Evolutionary conservation across 2,113 vertebrate species (phyloP), one percentile per base, ranked within the genome.

Genomic region (Bungarus multicinctus): DNA sequence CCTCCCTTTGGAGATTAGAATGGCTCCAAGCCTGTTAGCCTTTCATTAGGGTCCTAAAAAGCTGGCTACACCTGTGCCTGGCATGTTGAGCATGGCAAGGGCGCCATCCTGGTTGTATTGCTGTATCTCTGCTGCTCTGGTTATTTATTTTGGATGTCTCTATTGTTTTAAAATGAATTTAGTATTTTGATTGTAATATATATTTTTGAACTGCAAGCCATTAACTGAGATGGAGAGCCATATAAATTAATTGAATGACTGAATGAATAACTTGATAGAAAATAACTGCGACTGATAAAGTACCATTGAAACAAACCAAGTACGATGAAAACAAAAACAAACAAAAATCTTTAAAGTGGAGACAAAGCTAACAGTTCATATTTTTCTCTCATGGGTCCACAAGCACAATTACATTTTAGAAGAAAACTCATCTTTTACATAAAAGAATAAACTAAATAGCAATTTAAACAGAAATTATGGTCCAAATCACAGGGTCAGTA

Each of bases 401-500:
- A 43, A 39, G 34, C 34, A 39, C 74, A 81, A 81, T 43, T 81
- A 43, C 18, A 0, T n/a, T 64, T 43, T 88, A 88, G 30, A n/a
- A 54, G 20, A 88, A 53, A 52, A 55, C n/a, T 39, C 34, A 91
- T 18, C 87, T 94, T 94, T 23, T 23, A 85, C 57, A 87, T 95
- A 93, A 91, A 92, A 91, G 16, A 7, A 85, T 25, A 91, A 50
- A 69, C 85, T 92, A 92, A 81, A 69, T 30, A 94, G 89, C 92
- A 69, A 85, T 90, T 95, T 53, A 60, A 96, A 95, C 12, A 92
- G 0, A 93, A 96, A 92, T 93, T 85, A 81, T 89, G 60, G 8
- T 57, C 89, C 1, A 95, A 95, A 93, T 90, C 45, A 92, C 91
- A 95, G n/a, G 53, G 88, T 95, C 3, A 43, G 27, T 25, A 92